phyloP scores from a whole-genome alignment of 2,113 vertebrate species.

The Clarias macrocephalus region DNA sequence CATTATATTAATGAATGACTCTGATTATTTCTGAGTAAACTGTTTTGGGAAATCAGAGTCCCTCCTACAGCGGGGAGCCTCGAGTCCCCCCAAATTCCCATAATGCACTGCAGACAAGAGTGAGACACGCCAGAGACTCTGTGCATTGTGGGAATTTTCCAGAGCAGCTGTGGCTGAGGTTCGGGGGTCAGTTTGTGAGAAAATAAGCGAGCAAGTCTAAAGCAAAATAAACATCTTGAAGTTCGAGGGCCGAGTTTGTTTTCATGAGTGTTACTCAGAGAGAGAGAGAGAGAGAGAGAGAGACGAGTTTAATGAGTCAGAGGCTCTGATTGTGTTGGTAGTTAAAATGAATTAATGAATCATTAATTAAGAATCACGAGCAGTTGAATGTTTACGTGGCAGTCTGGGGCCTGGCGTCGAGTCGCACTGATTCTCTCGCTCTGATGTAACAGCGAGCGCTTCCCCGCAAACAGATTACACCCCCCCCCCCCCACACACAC shows the following conservation, averaged over 20 bases:
- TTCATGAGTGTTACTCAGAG: no score
- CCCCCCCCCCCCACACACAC: not conserved
- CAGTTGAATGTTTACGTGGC: not conserved
- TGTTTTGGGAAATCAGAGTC: not conserved
- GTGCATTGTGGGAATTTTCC: not conserved
- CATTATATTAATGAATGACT: no score
- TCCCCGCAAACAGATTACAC: not conserved
- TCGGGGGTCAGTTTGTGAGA: not conserved
- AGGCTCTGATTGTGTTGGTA: not conserved
- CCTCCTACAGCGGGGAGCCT: not conserved
- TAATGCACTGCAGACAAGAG: not conserved
- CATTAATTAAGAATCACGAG: not conserved
- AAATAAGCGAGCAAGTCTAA: not conserved
- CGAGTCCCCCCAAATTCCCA: not conserved
- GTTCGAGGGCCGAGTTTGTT: not conserved
- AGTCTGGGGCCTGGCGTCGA: not conserved
- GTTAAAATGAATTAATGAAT: not conserved
- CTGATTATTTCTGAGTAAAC: not conserved
- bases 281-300: no score
- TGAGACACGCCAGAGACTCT: not conserved
- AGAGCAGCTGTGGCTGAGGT: slow-evolving; percentile 7
- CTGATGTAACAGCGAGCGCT: not conserved
- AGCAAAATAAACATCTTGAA: not conserved
- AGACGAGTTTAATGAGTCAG: not conserved
- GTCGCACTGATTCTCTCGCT: no score